phyloP scores from a whole-genome alignment of 1,140 invertebrate species.

The Lethrus apterus region DNA sequence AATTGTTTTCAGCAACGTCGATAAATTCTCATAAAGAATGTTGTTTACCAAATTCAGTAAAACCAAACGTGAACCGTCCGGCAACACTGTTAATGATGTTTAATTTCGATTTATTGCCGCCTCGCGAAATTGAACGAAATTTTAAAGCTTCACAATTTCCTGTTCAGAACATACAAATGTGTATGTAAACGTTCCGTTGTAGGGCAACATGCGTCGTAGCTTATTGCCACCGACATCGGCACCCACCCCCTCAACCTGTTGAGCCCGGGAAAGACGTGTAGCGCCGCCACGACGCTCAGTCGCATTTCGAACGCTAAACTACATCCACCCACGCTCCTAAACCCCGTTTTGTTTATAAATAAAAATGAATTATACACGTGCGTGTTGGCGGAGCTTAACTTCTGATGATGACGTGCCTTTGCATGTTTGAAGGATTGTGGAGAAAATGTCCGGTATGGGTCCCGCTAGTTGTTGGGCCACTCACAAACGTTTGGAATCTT shows the following conservation, averaged over 20 bases:
- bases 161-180: too few relatives aligned
- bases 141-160: too few relatives aligned
- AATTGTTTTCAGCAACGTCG: too few relatives aligned
- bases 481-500: constrained; percentile 62
- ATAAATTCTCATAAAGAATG: too few relatives aligned
- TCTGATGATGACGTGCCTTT: neutral
- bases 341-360: constrained; percentile 1
- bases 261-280: constrained; percentile 22
- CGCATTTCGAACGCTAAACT: constrained; percentile 12
- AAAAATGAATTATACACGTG: too few relatives aligned
- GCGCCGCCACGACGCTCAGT: constrained; percentile 15
- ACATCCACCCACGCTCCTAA: constrained; percentile 5
- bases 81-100: too few relatives aligned
- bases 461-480: constrained; percentile 62
- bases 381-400: too few relatives aligned
- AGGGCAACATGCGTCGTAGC: constrained; percentile 13
- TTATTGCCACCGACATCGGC: neutral
- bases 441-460: constrained; percentile 53
- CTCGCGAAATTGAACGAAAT: too few relatives aligned
- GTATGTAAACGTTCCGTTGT: too few relatives aligned
- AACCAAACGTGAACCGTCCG: too few relatives aligned
- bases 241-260: constrained; percentile 30
- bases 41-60: too few relatives aligned
- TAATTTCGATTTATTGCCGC: too few relatives aligned
- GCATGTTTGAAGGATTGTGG: neutral